Base-by-base conservation (phyloP, 37 sponge, comb jelly and placozoan genomes). In the Aphrocallistes beatrix region DNA sequence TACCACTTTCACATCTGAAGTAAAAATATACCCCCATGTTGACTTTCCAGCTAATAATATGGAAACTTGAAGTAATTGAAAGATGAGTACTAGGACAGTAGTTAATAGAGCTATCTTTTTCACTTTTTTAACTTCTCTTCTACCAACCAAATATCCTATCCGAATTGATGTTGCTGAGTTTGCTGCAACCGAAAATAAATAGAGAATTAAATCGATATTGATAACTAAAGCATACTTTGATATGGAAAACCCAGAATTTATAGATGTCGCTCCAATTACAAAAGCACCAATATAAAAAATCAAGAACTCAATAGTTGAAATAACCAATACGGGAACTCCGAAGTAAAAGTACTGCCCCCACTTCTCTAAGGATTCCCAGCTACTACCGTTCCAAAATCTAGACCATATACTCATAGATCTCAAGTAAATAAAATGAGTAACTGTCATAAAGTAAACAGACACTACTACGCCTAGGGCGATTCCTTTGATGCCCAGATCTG, bases 91-190 rank as follows among this genome's bases (percentile, higher is more conserved):
- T 28, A 60, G 28, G 8, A 1, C 10, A 25, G 75, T 60, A 6
- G 75, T 60, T 1, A 60, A 13, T 6, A 60, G 28, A 60, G 28
- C 10, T 25, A 60, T 30, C 75, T 60, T 3, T 60, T 60, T 60
- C 75, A 60, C n/a, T 60, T 30, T 60, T 25, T 30, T 60, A 60
- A 60, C n/a, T 19, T 60, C n/a, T 38, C 82, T 82, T 39, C 40
- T 82, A 39, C 86, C 86, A 34, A 86, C 36, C 19, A 81, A 40
- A 86, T 82, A 81, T 9, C 86, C 86, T 23, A 81, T 38, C 0
- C 86, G 45, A 39, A 86, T 75, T 39, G 47, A 81, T 10, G 81
- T 6, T 38, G 86, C 86, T 38, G 81, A 81, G 16, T 39, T n/a
- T n/a, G n/a, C n/a, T n/a, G n/a, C n/a, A n/a, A n/a, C n/a, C n/a